Evolutionary conservation across 1,140 invertebrate species (phyloP).

Genomic region (Drosophila ambigua): DNA sequence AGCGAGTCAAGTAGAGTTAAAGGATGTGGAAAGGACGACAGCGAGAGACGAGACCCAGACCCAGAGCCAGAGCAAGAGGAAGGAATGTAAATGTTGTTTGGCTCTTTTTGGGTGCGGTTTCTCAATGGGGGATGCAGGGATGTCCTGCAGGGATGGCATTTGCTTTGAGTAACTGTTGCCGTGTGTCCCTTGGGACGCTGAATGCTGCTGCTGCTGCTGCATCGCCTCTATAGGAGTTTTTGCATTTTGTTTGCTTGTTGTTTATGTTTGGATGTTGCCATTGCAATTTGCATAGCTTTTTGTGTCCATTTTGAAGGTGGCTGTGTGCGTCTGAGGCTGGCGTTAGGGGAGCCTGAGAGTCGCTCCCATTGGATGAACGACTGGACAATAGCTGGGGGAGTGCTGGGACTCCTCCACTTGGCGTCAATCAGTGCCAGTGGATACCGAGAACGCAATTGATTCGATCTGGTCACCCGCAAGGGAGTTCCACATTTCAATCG

Average conservation of each 20-base stretch:
- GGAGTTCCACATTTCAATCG: no score
- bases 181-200: constrained; percentile 31
- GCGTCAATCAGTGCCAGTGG: no score
- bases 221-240: constrained; percentile 16
- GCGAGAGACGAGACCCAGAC: background rate
- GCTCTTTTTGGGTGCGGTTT: constrained; percentile 46
- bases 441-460: no score
- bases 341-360: background rate
- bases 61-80: background rate
- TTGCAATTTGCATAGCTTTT: constrained; percentile 47
- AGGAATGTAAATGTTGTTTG: constrained; percentile 46
- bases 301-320: constrained; percentile 32
- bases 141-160: constrained; percentile 19
- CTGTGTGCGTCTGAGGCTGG: constrained; percentile 8
- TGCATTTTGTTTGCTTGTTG: constrained; percentile 44
- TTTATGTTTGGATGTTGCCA: constrained; percentile 44
- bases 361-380: background rate
- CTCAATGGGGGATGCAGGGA: constrained; percentile 11
- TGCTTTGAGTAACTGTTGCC: constrained; percentile 49
- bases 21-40: constrained; percentile 19
- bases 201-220: constrained; percentile 6
- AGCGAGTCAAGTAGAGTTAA: constrained; percentile 64
- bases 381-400: background rate
- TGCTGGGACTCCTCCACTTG: background rate
- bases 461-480: no score